Evolutionary conservation across 2,113 vertebrate genomes (phyloP), one percentile per base, ranked within the genome.

Genomic region (Clinocottus analis): DNA sequence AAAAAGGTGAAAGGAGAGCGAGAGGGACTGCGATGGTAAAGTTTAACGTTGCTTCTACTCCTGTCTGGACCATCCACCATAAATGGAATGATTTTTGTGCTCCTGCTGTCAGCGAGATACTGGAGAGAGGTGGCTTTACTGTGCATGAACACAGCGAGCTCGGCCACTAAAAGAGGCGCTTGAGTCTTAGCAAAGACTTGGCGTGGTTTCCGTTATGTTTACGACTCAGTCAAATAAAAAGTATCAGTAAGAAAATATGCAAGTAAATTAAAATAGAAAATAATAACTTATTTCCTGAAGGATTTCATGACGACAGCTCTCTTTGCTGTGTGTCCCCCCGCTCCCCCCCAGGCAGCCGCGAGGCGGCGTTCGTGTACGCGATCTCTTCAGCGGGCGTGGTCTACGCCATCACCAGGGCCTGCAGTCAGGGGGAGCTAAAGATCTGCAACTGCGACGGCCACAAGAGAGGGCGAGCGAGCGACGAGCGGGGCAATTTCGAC

Each of bases 371-470:
- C 0, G 97, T 99, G 31, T 99, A 99, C 0, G 98, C 98, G 75
- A 98, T 99, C 93, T 99, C 98, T 13, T 99, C 98, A 0, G 98
- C 98, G 0, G 98, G 98, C 1, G 97, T 99, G 84, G 98, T 99
- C 56, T 97, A 98, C 0, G 98, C 98, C 77, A 97, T 99, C 77
- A 99, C 98, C 0, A 94, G 96, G n/a, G 97, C 97, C 2, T 99
- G 98, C 90, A 98, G 98, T 92, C 97, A 98, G 70, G 98, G 98
- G 0, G 98, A 99, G 83, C 96, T 99, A 23, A 98, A 97, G 89
- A 96, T 95, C 64, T 99, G 98, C 90, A 93, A 90, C 90, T 99
- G 98, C 5, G 97, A 99, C 88, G 89, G 95, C 0, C 96, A 96
- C 10, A 99, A 97, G 87, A 94, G 96, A 4, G 97, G 97, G 19